Percentiles rank a stretch among this genome's conserved stretches.
These are phyloP conservation scores for Slavum lentiscoides DNA, from an alignment of 2,888 invertebrate species.

Conservation along the genomic window DNA sequence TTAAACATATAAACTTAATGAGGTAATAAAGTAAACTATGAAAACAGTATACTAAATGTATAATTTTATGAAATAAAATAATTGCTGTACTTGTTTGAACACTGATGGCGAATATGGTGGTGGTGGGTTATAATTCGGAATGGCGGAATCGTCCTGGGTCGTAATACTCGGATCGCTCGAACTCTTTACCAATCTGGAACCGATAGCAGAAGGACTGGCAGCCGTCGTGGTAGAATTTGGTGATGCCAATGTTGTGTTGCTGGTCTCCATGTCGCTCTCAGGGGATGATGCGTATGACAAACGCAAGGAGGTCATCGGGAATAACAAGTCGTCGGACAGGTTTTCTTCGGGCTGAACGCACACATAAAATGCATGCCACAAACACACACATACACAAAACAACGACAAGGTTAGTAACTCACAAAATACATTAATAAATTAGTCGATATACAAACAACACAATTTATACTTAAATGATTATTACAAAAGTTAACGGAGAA, in stretches of 20 bases:
- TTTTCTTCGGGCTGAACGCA: conserved; percentile 85
- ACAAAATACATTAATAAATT: conserved; percentile 55
- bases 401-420: conserved; percentile 56
- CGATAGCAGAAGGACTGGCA: conserved; percentile 55
- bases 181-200: conserved; percentile 68
- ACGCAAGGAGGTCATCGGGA: conserved; percentile 94
- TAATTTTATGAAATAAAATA: background rate
- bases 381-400: conserved; percentile 54
- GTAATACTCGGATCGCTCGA: conserved; percentile 95
- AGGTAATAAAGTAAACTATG: too few species aligned
- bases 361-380: conserved; percentile 54
- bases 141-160: conserved; percentile 77
- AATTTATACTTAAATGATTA: conserved; percentile 27
- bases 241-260: conserved; percentile 59
- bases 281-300: conserved; percentile 95
- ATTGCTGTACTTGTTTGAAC: conserved; percentile 57
- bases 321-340: conserved; percentile 96
- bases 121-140: conserved; percentile 65
- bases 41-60: too few species aligned
- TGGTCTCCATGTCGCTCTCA: conserved; percentile 91
- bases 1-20: background rate
- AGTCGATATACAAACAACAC: conserved; percentile 20
- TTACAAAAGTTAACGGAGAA: conserved; percentile 25
- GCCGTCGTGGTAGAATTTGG: conserved; percentile 54
- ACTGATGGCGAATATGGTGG: conserved; percentile 76